Percentiles rank a stretch among this genome's conserved stretches.
Evolutionary conservation across 53 echinoderm and acorn worm genomes (phyloP).

Genomic region (Actinopyga echinites): DNA sequence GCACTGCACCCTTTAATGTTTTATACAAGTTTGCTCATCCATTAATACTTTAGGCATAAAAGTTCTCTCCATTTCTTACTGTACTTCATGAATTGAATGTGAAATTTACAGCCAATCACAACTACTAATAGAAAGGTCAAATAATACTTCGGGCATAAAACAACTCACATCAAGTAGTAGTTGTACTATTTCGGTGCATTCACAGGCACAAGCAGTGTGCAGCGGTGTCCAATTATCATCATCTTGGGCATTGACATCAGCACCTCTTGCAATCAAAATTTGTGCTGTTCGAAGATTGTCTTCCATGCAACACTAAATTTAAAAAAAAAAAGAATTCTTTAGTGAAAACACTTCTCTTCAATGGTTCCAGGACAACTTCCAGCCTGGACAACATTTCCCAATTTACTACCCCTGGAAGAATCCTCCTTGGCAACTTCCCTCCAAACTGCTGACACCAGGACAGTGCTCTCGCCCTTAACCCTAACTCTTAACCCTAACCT

Average conservation of each 20-base stretch:
- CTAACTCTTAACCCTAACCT: too few species aligned
- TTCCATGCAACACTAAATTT: slow-evolving; percentile 92
- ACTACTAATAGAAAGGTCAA: neutral
- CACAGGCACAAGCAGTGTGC: slow-evolving; percentile 92
- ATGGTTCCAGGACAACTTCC: neutral
- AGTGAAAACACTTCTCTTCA: neutral
- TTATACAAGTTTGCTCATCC: too few species aligned
- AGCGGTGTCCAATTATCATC: slow-evolving; percentile 95
- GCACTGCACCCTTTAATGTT: too few species aligned
- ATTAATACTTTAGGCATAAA: too few species aligned
- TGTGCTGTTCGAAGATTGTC: slow-evolving; percentile 90
- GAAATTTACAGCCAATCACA: neutral
- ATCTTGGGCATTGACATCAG: slow-evolving; percentile 77
- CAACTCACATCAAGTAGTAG: slow-evolving; percentile 84
- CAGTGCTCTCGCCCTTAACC: too few species aligned
- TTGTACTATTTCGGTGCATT: slow-evolving; percentile 80
- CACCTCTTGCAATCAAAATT: slow-evolving; percentile 79
- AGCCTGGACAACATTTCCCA: neutral
- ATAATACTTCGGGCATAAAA: too few species aligned
- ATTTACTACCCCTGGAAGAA: too few species aligned
- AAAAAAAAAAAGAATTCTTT: neutral
- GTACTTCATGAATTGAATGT: too few species aligned
- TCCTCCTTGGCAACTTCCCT: too few species aligned
- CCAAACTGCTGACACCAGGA: too few species aligned
- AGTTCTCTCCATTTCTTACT: too few species aligned